Evolutionary conservation across 2,797 vertebrate species (phyloP), one percentile per base, ranked within the genome.

Genomic region (Vireo griseus): DNA sequence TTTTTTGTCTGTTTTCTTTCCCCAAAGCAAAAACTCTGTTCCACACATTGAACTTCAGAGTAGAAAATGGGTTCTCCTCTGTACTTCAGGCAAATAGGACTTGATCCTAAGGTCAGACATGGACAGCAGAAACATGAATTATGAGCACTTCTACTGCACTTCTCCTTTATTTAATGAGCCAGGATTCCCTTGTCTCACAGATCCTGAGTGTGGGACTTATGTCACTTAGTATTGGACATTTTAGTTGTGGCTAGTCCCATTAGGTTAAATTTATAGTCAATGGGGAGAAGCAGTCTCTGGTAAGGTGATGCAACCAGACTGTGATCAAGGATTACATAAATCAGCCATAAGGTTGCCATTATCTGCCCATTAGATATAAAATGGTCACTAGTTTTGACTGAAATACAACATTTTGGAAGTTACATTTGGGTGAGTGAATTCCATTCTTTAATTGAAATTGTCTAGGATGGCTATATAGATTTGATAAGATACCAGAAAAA

Each of bases 21-120:
- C 16, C 6, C 12, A 40, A n/a, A 57, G 31, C 28, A 72, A 85
- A 81, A 79, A 18, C 21, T 67, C 52, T 6, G 4, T 21, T 88
- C 15, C 8, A 31, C 1, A 0, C 26, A 37, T 52, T 74, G 13
- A 29, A 3, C 2, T 47, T 77, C 2, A 59, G 33, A 59, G 29
- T n/a, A 76, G 33, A 58, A 80, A 73, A 84, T 7, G 6, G n/a
- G 18, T 73, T 8, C 18, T 76, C 7, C 52, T 82, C 52, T 58
- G 6, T 15, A 58, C 33, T 78, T 57, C 8, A 18, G 40, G 29
- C 8, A 65, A 61, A 65, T 3, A 44, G 14, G 44, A 39, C 25
- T 71, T 58, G n/a, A 61, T 18, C 20, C 11, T 39, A 4, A 72
- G 6, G 16, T 35, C 76, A 80, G 28, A 40, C 12, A 6, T 5